Evolutionary conservation across 2,113 vertebrate species (phyloP), one percentile per base, ranked within the genome.

Genomic region (Stercorarius parasiticus): DNA sequence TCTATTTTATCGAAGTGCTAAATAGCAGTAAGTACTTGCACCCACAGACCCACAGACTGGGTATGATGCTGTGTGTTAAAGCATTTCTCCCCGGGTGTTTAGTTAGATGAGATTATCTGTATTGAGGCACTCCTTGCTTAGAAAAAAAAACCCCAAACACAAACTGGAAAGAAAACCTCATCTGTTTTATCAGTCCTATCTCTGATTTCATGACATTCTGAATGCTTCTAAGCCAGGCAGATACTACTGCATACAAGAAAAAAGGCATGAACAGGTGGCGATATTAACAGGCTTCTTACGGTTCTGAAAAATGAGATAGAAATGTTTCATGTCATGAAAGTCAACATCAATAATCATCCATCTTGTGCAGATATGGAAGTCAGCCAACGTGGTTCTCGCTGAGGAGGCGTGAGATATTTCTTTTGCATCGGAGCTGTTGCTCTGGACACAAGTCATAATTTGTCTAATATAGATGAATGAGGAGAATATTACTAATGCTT

Each of bases 361-460:
- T 94, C 96, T 96, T 97, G 86, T 82, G 93, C 23, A 87, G 96
- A 88, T 83, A 72, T 96, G 94, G 92, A 96, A 90, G 89, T 65
- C 90, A 89, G 94, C 95, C 94, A 97, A 34, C 4, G 53, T 87
- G 62, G 70, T 23, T 94, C 94, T 89, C 87, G 91, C 91, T 82
- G 95, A 96, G 88, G 89, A 94, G 78, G 88, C 5, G 62, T 89
- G 86, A 94, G 90, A 79, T 90, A 90, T 91, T 96, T 96, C 87
- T 97, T 92, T 74, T 93, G 91, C 88, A 95, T 97, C 13, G 6
- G 89, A 97, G 91, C 86, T 91, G 91, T 92, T 97, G 81, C 91
- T 95, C 73, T 87, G 97, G 89, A 97, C 96, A 91, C 91, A 97
- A 96, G 86, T 96, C 94, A 95, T 97, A 91, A 95, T 96, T 97